Conservation (phyloP, 92 coral and sea anemone species). For the Ricordea florida region DNA sequence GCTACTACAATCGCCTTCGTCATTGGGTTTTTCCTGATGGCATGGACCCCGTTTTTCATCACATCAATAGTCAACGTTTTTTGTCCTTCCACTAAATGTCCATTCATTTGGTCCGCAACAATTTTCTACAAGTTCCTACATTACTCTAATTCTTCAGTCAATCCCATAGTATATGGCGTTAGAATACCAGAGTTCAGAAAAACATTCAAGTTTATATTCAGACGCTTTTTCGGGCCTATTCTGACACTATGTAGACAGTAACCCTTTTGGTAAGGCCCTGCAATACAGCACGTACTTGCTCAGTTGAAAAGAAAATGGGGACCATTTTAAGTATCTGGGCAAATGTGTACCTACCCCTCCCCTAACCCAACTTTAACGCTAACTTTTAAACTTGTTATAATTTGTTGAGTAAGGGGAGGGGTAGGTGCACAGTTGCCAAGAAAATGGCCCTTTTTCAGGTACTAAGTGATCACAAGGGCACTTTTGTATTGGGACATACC, state of each 20-base stretch:
- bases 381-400: too few species aligned
- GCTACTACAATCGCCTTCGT: conserved; percentile 85
- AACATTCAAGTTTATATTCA: conserved; percentile 79
- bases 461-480: too few species aligned
- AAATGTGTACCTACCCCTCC: too few species aligned
- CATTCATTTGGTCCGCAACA: conserved; percentile 21
- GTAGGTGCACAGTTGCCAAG: too few species aligned
- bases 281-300: too few species aligned
- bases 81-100: conserved; percentile 36
- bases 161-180: conserved; percentile 86
- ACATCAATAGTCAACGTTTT: conserved; percentile 34
- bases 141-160: conserved; percentile 80
- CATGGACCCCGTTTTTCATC: conserved; percentile 76
- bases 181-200: conserved; percentile 87
- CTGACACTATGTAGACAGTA: conserved; percentile 44
- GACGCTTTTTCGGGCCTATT: conserved; percentile 70
- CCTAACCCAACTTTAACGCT: too few species aligned
- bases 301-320: too few species aligned
- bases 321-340: too few species aligned
- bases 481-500: too few species aligned
- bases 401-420: too few species aligned
- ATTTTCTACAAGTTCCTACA: conserved; percentile 72
- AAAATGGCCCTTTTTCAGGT: too few species aligned
- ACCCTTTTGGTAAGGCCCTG: background rate
- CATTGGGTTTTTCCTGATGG: conserved; percentile 76